Conservation (phyloP, 2,888 invertebrate genomes). For the Limenitis camilla region DNA sequence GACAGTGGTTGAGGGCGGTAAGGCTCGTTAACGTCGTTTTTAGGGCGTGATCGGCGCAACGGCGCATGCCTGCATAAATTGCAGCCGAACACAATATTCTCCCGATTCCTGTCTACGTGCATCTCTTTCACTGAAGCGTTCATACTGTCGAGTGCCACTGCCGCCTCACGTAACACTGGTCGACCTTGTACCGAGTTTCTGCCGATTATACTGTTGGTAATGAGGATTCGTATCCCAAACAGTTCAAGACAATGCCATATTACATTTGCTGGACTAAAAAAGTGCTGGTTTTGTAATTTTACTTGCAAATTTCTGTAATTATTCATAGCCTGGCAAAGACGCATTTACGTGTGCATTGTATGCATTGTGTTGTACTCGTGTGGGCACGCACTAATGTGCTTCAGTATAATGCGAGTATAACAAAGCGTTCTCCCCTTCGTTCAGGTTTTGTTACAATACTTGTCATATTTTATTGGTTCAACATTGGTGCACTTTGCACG, state of each 20-base stretch:
- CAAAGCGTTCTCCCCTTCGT: conserved; percentile 37
- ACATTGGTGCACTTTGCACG: conserved; percentile 31
- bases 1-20: conserved; percentile 35
- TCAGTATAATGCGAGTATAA: conserved; percentile 27
- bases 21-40: conserved; percentile 63
- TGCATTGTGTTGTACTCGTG: conserved; percentile 50
- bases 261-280: conserved; percentile 62
- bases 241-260: conserved; percentile 51
- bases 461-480: conserved; percentile 46
- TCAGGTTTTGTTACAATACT: conserved; percentile 42
- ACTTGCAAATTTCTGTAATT: conserved; percentile 68
- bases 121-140: conserved; percentile 26
- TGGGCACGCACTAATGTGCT: conserved; percentile 51
- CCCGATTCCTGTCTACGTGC: conserved; percentile 35
- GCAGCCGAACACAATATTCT: conserved; percentile 48
- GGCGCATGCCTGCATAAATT: conserved; percentile 67
- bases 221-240: conserved; percentile 29
- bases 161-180: conserved; percentile 23
- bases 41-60: conserved; percentile 67
- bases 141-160: conserved; percentile 11
- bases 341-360: conserved; percentile 64
- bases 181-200: conserved; percentile 54
- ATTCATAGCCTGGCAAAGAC: conserved; percentile 61
- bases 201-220: conserved; percentile 30
- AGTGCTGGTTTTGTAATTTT: conserved; percentile 55